Conservation (phyloP, 1,140 invertebrate genomes). For the Lithobius niger region DNA sequence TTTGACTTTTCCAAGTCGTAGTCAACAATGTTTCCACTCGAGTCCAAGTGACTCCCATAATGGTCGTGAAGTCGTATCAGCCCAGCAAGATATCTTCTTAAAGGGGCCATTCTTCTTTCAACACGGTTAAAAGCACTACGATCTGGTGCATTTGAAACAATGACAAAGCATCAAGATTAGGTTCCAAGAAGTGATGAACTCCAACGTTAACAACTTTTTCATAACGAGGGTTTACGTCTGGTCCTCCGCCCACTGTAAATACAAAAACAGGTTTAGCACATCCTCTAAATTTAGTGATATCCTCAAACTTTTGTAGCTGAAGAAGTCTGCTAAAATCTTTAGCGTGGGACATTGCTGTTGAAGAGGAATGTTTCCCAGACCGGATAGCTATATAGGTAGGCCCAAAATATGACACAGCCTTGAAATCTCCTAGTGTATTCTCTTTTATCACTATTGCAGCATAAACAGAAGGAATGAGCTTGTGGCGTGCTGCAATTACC, state of each 20-base stretch:
- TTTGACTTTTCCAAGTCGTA: too few species aligned
- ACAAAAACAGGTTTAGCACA: constrained; percentile 29
- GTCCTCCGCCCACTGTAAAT: constrained; percentile 29
- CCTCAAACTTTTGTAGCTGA: constrained; percentile 19
- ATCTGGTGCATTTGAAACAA: too few species aligned
- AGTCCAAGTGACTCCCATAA: too few species aligned
- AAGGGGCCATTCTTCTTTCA: too few species aligned
- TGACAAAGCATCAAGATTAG: constrained; percentile 32
- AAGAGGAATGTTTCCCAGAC: constrained; percentile 24
- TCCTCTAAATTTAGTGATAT: constrained; percentile 20
- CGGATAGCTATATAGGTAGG: constrained; percentile 32
- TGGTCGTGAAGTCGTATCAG: too few species aligned
- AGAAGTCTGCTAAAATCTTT: constrained; percentile 25
- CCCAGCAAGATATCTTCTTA: too few species aligned
- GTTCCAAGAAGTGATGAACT: constrained; percentile 27
- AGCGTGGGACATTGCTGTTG: constrained; percentile 26
- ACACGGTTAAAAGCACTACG: too few species aligned
- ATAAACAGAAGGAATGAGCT: constrained; percentile 29
- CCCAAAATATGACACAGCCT: constrained; percentile 27
- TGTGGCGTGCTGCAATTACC: constrained; percentile 28
- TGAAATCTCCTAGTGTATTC: constrained; percentile 21
- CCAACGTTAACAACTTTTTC: constrained; percentile 24
- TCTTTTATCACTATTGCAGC: constrained; percentile 19
- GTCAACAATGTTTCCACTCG: too few species aligned
- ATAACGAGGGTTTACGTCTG: constrained; percentile 34